Evolutionary conservation across 2,797 vertebrate species (phyloP).

Genomic region (Squalus acanthias): DNA sequence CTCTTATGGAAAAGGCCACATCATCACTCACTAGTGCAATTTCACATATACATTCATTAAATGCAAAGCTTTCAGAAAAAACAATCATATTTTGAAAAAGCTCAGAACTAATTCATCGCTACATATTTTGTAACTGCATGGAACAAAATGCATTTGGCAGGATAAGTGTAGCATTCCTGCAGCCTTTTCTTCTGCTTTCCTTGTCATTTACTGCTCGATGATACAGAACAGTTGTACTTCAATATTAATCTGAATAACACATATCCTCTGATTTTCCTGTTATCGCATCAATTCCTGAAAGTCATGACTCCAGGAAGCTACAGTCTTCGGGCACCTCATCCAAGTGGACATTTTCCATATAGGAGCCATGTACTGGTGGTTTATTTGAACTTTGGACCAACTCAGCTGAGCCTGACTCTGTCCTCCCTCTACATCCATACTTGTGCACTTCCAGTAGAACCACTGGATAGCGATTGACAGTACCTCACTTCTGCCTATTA

Average conservation of each 20-base stretch:
- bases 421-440: background rate
- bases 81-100: background rate
- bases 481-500: background rate
- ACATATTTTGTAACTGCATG: background rate
- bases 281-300: background rate
- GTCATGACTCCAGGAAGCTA: background rate
- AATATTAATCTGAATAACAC: background rate
- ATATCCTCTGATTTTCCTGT: background rate
- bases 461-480: background rate
- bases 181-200: background rate
- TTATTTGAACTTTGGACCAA: background rate
- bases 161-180: background rate
- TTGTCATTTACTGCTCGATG: background rate
- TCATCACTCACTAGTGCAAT: background rate
- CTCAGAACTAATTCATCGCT: background rate
- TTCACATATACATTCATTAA: background rate
- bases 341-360: slow-evolving; percentile 2
- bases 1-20: background rate
- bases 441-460: background rate
- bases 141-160: background rate
- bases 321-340: background rate
- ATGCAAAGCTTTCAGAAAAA: background rate
- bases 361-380: background rate
- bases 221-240: background rate
- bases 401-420: background rate